Evolutionary conservation across 2,797 vertebrate species (phyloP).

Genomic region (Decapterus maruadsi): DNA sequence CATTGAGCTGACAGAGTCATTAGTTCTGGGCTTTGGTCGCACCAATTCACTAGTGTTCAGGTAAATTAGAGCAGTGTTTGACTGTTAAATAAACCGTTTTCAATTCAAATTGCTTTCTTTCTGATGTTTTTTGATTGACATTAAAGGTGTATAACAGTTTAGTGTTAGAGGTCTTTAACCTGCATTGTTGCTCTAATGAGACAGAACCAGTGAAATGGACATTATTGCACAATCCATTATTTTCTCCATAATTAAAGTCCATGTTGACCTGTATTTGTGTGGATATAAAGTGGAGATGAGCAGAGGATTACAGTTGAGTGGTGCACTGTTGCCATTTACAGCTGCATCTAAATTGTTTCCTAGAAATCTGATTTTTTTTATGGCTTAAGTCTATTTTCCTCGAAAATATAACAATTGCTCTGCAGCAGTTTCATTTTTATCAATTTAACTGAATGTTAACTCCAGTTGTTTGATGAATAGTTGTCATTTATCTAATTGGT

Average conservation of each 20-base stretch:
- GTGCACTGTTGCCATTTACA: conserved; percentile 40
- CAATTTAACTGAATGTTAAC: not conserved
- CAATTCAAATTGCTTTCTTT: not conserved
- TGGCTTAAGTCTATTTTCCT: conserved; percentile 28
- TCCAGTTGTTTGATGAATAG: not conserved
- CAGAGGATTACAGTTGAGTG: conserved; percentile 57
- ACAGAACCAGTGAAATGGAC: conserved; percentile 30
- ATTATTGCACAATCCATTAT: conserved; percentile 29
- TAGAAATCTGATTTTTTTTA: conserved; percentile 25
- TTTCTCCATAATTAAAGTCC: conserved; percentile 47
- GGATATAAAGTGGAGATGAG: conserved; percentile 61
- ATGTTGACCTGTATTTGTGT: conserved; percentile 62
- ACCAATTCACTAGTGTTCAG: conserved; percentile 94
- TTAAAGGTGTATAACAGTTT: not conserved
- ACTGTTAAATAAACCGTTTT: not conserved
- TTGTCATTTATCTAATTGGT: not conserved
- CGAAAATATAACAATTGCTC: conserved; percentile 3
- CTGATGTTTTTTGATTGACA: not conserved
- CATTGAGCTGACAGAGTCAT: conserved; percentile 97
- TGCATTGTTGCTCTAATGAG: conserved; percentile 1
- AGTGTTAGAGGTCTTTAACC: not conserved
- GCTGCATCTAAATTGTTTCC: conserved; percentile 33
- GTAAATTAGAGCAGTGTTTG: conserved; percentile 56
- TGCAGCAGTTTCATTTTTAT: not conserved
- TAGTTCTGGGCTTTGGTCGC: conserved; percentile 97